Evolutionary conservation across 2,888 invertebrate species (phyloP).

Genomic region (Erannis defoliaria): DNA sequence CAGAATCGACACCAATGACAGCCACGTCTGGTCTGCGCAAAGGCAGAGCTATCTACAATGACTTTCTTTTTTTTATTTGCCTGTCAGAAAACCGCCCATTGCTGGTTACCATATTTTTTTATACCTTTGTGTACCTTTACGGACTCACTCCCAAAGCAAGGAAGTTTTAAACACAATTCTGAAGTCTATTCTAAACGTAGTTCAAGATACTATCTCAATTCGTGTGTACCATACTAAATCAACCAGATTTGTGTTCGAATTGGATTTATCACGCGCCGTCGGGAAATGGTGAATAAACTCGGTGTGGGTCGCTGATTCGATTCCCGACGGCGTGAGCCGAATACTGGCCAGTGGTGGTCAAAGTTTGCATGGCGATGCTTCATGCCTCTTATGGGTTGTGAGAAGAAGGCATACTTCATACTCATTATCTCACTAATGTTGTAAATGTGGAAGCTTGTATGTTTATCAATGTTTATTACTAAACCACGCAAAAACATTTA

Average conservation of each 20-base stretch:
- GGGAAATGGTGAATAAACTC: slow-evolving; percentile 52
- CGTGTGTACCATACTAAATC: slow-evolving; percentile 31
- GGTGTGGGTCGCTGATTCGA: slow-evolving; percentile 52
- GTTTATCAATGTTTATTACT: no score
- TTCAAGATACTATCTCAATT: neutral
- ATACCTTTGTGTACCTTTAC: no score
- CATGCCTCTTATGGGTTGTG: neutral
- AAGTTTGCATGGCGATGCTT: slow-evolving; percentile 23
- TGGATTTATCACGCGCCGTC: slow-evolving; percentile 48
- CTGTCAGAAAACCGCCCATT: no score
- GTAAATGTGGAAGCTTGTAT: no score
- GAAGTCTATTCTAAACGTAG: neutral
- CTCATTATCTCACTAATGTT: no score
- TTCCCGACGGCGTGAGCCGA: slow-evolving; percentile 49
- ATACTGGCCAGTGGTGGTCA: slow-evolving; percentile 36
- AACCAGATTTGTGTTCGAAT: slow-evolving; percentile 47
- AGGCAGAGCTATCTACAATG: no score
- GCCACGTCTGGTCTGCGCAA: no score
- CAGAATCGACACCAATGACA: no score
- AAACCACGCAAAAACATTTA: no score
- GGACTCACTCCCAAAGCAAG: no score
- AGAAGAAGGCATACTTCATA: neutral
- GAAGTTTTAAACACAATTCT: neutral
- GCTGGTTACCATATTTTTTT: no score
- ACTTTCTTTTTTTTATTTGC: no score